Percentiles rank a stretch among this genome's conserved stretches.
These are phyloP conservation scores for Onychostoma macrolepis DNA, from an alignment of 2,113 vertebrate genomes.

Conservation along the genomic window DNA sequence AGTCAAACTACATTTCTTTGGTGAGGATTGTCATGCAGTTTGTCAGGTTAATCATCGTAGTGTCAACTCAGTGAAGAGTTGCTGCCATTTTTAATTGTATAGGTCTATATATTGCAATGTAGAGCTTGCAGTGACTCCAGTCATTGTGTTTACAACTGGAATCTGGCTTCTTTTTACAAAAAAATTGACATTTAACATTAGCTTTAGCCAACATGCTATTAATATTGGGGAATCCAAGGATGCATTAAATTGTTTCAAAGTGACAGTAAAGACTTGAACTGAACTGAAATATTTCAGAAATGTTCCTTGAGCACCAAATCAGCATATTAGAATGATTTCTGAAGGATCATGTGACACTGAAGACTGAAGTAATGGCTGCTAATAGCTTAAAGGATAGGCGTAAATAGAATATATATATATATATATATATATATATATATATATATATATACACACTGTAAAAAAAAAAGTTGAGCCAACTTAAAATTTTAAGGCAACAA, in stretches of 20 bases:
- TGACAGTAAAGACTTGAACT: not conserved
- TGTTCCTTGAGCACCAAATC: not conserved
- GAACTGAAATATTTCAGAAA: not conserved
- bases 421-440: too few species aligned
- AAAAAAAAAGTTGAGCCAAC: too few species aligned
- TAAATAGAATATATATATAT: too few species aligned
- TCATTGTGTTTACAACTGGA: constrained; percentile 4
- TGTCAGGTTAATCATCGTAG: constrained; percentile 22
- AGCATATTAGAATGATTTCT: not conserved
- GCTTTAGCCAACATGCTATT: not conserved
- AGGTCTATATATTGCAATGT: not conserved
- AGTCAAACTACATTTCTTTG: constrained; percentile 35
- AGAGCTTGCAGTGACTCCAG: not conserved
- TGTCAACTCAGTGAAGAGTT: constrained; percentile 26
- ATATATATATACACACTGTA: too few species aligned
- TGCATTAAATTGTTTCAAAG: not conserved
- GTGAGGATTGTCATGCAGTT: constrained; percentile 9
- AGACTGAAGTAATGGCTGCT: not conserved
- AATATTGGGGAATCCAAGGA: not conserved
- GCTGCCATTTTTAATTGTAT: constrained; percentile 25
- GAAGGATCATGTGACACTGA: not conserved
- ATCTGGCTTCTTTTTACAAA: not conserved
- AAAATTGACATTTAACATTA: not conserved
- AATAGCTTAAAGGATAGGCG: not conserved
- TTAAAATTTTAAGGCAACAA: too few species aligned